Conservation (phyloP, 2,113 vertebrate genomes). For the Ailuropoda melanoleuca region DNA sequence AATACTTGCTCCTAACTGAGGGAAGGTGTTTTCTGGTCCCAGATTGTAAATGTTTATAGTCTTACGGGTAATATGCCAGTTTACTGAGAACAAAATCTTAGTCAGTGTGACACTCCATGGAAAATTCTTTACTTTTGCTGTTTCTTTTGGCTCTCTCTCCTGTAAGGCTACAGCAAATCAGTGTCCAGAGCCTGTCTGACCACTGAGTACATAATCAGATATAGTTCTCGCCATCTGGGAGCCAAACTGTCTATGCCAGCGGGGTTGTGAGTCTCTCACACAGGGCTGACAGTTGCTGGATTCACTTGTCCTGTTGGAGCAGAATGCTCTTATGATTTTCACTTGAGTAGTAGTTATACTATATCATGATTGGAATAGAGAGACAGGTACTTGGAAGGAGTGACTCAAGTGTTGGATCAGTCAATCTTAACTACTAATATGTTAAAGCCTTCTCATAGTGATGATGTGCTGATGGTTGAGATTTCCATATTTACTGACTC, state of each 20-base stretch:
- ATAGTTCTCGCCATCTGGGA: constrained; percentile 46
- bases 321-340: background rate
- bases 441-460: background rate
- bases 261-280: constrained; percentile 23
- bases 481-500: background rate
- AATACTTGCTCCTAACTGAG: constrained; percentile 1
- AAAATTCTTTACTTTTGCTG: constrained; percentile 52
- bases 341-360: background rate
- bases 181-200: constrained; percentile 57
- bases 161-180: constrained; percentile 43
- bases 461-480: background rate
- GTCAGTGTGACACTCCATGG: background rate
- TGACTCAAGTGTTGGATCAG: background rate
- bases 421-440: background rate
- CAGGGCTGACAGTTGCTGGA: background rate
- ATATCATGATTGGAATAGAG: background rate
- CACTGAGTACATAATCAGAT: constrained; percentile 57
- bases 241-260: constrained; percentile 39
- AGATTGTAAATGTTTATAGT: background rate
- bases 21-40: background rate
- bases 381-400: constrained; percentile 18
- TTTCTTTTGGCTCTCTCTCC: constrained; percentile 33
- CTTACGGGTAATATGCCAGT: background rate
- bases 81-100: background rate
- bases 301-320: constrained; percentile 27